Conservation (phyloP, 2,888 invertebrate genomes). For the Tetrapedia diversipes region DNA sequence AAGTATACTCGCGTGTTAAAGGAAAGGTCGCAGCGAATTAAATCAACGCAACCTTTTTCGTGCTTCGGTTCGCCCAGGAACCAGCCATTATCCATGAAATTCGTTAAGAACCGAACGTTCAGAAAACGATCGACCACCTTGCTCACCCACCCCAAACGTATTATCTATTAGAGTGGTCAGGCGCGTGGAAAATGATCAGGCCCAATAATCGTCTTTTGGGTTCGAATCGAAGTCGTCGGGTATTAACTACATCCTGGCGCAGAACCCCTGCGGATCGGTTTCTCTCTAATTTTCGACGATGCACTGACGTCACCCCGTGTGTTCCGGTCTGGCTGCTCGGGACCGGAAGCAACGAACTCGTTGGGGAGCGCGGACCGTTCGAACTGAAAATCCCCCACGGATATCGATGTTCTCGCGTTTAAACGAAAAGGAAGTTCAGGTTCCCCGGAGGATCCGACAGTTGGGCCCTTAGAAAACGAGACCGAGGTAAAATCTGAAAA, state of each 20-base stretch:
- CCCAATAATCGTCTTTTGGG: conserved; percentile 73
- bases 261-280: conserved; percentile 73
- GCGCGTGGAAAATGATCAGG: conserved; percentile 72
- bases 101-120: not conserved
- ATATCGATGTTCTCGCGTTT: conserved; percentile 67
- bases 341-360: conserved; percentile 66
- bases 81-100: not conserved
- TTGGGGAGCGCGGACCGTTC: conserved; percentile 57
- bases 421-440: conserved; percentile 61
- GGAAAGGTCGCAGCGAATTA: too few relatives aligned
- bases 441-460: conserved; percentile 53
- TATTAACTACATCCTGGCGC: conserved; percentile 70
- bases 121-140: not conserved
- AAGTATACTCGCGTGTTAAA: too few relatives aligned
- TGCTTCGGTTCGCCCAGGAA: not conserved
- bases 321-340: conserved; percentile 67
- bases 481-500: conserved; percentile 24
- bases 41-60: too few relatives aligned
- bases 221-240: conserved; percentile 49
- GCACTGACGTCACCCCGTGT: conserved; percentile 66
- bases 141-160: not conserved
- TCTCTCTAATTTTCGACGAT: conserved; percentile 67
- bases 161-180: conserved; percentile 48
- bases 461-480: conserved; percentile 18
- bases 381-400: conserved; percentile 69